These are phyloP conservation scores for Yoshiicerus persimilis DNA, from an alignment of 1,140 invertebrate genomes.

Conservation along the genomic window DNA sequence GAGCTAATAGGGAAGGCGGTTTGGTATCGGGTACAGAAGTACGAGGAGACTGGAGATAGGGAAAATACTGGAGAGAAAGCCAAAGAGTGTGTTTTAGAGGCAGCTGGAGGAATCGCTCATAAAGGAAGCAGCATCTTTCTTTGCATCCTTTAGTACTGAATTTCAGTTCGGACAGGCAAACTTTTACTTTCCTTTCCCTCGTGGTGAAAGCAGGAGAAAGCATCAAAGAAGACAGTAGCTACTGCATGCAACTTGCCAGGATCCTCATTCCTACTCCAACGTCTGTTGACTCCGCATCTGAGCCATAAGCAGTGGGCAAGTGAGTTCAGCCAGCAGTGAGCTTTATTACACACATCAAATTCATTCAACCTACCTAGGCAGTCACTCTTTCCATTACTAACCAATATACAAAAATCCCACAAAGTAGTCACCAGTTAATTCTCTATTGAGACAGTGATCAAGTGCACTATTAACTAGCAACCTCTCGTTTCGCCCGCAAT, in stretches of 20 bases:
- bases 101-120: too few relatives aligned
- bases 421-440: neutral
- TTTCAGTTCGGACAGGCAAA: neutral
- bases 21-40: too few relatives aligned
- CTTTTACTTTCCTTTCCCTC: neutral
- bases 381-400: too few relatives aligned
- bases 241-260: neutral
- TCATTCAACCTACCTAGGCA: too few relatives aligned
- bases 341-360: too few relatives aligned
- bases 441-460: neutral
- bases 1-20: too few relatives aligned
- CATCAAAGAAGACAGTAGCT: neutral
- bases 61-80: too few relatives aligned
- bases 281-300: neutral
- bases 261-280: neutral
- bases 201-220: neutral
- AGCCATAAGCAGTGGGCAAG: neutral
- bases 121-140: neutral
- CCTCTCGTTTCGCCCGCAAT: neutral
- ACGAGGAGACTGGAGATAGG: too few relatives aligned
- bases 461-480: neutral
- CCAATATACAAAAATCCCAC: too few relatives aligned
- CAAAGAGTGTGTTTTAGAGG: too few relatives aligned
- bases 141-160: neutral
- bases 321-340: neutral